Conservation (phyloP, 2,797 vertebrate species). For the Cercopithecus neglectus region DNA sequence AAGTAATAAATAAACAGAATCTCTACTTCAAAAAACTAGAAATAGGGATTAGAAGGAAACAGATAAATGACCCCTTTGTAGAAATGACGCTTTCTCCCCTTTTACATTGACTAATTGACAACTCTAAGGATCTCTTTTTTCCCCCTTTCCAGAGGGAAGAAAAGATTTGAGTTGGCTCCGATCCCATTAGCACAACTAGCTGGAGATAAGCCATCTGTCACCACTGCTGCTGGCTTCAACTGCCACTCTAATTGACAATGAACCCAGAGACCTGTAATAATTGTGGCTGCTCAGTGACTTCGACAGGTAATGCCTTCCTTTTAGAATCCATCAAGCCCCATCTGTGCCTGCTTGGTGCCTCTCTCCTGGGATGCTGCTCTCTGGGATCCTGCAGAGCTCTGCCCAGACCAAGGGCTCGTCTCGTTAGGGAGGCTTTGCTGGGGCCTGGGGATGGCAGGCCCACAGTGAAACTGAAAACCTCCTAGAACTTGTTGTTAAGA, state of each 20-base stretch:
- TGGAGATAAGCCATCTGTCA: slow-evolving; percentile 96
- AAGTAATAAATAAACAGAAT: slow-evolving; percentile 79
- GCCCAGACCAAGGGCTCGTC: neutral
- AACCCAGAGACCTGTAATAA: slow-evolving; percentile 93
- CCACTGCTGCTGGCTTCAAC: slow-evolving; percentile 92
- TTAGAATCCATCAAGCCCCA: slow-evolving; percentile 93
- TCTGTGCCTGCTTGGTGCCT: slow-evolving; percentile 85
- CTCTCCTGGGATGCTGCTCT: slow-evolving; percentile 76
- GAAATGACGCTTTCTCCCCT: slow-evolving; percentile 49
- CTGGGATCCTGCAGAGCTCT: slow-evolving; percentile 57
- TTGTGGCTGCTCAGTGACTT: slow-evolving; percentile 91
- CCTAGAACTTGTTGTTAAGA: slow-evolving; percentile 49
- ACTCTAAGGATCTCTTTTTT: slow-evolving; percentile 54
- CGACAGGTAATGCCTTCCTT: slow-evolving; percentile 94
- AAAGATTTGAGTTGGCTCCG: slow-evolving; percentile 89
- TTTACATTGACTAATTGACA: slow-evolving; percentile 77
- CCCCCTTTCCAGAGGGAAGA: slow-evolving; percentile 74
- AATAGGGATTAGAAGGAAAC: slow-evolving; percentile 64
- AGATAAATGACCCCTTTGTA: slow-evolving; percentile 76
- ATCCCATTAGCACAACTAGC: slow-evolving; percentile 90
- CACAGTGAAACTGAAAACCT: slow-evolving; percentile 35
- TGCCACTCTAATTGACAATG: slow-evolving; percentile 96
- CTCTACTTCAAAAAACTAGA: slow-evolving; percentile 71
- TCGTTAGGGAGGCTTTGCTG: slow-evolving; percentile 46
- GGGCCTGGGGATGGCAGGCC: slow-evolving; percentile 52